Conservation (phyloP, 1,140 invertebrate species). For the Cydia pomonella region DNA sequence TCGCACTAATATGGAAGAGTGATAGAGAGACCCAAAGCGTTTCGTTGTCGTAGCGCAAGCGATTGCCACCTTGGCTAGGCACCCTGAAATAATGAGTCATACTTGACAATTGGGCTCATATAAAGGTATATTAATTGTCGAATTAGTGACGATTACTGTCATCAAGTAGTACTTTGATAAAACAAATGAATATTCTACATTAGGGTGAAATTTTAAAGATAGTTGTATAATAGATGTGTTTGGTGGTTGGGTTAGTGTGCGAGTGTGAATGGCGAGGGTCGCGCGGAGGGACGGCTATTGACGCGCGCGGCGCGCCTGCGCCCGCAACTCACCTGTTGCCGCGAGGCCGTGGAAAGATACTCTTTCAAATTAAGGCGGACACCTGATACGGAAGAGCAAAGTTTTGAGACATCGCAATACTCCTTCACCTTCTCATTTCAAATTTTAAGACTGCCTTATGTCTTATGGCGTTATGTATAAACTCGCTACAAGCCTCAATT, state of each 20-base stretch:
- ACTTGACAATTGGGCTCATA: background rate
- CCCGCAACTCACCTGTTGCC: slow-evolving; percentile 70
- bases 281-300: slow-evolving; percentile 63
- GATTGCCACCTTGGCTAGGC: too few species aligned
- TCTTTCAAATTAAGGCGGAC: slow-evolving; percentile 74
- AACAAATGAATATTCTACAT: background rate
- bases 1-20: too few species aligned
- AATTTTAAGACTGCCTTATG: background rate
- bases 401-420: slow-evolving; percentile 37
- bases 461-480: too few species aligned
- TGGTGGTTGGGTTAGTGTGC: slow-evolving; percentile 62
- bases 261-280: slow-evolving; percentile 46
- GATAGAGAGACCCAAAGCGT: too few species aligned
- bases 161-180: background rate
- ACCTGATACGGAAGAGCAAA: slow-evolving; percentile 71
- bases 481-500: too few species aligned
- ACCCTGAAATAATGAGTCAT: background rate
- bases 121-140: background rate
- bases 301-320: slow-evolving; percentile 71
- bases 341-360: slow-evolving; percentile 75
- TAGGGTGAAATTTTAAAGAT: slow-evolving; percentile 35
- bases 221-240: slow-evolving; percentile 47
- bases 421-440: background rate
- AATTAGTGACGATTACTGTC: background rate
- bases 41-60: too few species aligned